Conservation (phyloP, 2,888 invertebrate genomes). For the Leucoptera coffeella region DNA sequence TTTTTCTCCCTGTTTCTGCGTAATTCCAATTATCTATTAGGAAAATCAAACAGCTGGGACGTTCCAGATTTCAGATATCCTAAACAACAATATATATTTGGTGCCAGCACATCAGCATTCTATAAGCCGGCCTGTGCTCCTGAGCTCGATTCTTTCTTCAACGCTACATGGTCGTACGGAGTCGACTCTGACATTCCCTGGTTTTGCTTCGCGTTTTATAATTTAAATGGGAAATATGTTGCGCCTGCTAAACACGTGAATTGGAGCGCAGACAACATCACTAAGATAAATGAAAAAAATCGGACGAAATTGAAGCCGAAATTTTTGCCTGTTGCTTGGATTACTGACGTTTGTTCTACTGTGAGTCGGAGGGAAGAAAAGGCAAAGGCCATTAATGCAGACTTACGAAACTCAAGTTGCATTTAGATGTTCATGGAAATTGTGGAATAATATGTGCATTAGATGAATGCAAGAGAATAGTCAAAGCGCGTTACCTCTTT, state of each 20-base stretch:
- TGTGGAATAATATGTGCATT: slow-evolving; percentile 34
- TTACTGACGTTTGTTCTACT: not conserved
- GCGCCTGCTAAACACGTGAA: not conserved
- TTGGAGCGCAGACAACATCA: not conserved
- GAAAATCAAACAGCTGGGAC: too few relatives aligned
- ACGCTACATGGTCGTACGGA: not conserved
- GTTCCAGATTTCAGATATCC: too few relatives aligned
- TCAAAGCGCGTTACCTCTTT: slow-evolving; percentile 23
- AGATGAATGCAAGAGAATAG: slow-evolving; percentile 10
- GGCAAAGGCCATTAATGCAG: slow-evolving; percentile 19
- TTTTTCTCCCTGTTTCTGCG: too few relatives aligned
- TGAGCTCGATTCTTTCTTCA: not conserved
- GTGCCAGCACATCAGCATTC: too few relatives aligned
- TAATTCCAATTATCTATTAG: too few relatives aligned
- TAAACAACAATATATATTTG: too few relatives aligned
- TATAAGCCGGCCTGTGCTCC: not conserved
- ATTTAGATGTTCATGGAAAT: slow-evolving; percentile 46
- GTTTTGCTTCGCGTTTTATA: not conserved
- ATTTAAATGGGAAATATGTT: not conserved
- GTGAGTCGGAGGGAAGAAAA: not conserved
- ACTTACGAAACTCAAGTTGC: slow-evolving; percentile 26
- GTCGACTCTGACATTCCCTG: not conserved
- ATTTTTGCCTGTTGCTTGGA: not conserved
- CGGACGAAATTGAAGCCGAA: not conserved
- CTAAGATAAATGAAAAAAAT: not conserved